Evolutionary conservation across 2,797 vertebrate genomes (phyloP).

Genomic region (Megalops cyprinoides): DNA sequence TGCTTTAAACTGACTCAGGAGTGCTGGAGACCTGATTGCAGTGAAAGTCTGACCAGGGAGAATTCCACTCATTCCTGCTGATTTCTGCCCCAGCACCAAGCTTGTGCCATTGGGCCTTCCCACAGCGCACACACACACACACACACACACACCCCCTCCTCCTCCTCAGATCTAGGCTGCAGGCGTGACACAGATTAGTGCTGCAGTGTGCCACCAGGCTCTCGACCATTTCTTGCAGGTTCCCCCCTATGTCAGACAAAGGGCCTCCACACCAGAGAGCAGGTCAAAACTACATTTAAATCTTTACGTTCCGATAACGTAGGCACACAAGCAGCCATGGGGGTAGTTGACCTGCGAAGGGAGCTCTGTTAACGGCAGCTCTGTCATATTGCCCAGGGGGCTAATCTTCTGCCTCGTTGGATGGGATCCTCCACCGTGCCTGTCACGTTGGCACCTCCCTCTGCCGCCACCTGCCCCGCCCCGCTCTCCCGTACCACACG

Average conservation of each 20-base stretch:
- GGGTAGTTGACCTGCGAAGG: too few species aligned
- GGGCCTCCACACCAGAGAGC: neutral
- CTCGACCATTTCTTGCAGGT: neutral
- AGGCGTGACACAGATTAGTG: slow-evolving; percentile 9
- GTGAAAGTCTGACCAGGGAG: neutral
- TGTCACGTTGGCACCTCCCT: too few species aligned
- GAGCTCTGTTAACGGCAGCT: too few species aligned
- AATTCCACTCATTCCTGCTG: slow-evolving; percentile 13
- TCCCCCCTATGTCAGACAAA: neutral
- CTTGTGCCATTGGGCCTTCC: too few species aligned
- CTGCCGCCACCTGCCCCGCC: too few species aligned
- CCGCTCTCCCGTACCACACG: too few species aligned
- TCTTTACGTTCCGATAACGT: neutral
- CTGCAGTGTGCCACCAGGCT: slow-evolving; percentile 7
- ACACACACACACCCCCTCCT: neutral
- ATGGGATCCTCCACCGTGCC: too few species aligned
- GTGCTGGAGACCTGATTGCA: too few species aligned
- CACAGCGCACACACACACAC: neutral
- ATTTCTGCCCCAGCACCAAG: too few species aligned
- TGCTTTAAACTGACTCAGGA: neutral
- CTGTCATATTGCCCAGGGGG: too few species aligned
- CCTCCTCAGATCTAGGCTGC: neutral
- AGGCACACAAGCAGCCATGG: neutral
- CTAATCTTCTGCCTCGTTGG: too few species aligned
- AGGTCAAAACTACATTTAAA: neutral